Conservation (phyloP, 1,140 invertebrate species). For the Seison nebaliae region DNA sequence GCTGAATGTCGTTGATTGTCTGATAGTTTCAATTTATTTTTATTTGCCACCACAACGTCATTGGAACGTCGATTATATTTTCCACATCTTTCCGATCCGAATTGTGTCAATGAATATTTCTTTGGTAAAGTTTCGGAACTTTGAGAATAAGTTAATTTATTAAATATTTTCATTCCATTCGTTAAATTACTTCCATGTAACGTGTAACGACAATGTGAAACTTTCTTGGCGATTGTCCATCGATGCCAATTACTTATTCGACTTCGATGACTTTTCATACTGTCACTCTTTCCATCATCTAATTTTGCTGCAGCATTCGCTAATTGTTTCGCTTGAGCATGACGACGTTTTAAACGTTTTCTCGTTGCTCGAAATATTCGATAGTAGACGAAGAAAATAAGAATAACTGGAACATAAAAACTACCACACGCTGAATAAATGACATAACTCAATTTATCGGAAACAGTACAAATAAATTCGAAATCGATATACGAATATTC, state of each 20-base stretch:
- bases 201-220: neutral
- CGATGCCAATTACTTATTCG: neutral
- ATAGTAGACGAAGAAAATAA: conserved; percentile 88
- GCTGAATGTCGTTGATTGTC: neutral
- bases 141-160: neutral
- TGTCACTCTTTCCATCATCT: neutral
- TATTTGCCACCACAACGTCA: too few relatives aligned
- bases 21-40: neutral
- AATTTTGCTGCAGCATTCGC: conserved; percentile 8
- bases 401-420: conserved; percentile 76
- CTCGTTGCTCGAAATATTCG: conserved; percentile 50
- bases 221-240: neutral
- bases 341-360: conserved; percentile 3
- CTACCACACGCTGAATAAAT: conserved; percentile 74
- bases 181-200: neutral
- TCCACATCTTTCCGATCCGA: too few relatives aligned
- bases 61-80: too few relatives aligned
- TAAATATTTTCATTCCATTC: neutral
- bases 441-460: conserved; percentile 47
- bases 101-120: neutral
- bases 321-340: conserved; percentile 4
- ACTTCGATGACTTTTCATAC: neutral
- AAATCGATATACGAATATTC: neutral
- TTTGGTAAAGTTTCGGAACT: neutral
- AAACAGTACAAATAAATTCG: conserved; percentile 5